A percentile compares a stretch with the other conserved stretches of the same genome.
phyloP scores from a whole-genome alignment of 2,113 vertebrate genomes.

The Cnemophilus loriae region DNA sequence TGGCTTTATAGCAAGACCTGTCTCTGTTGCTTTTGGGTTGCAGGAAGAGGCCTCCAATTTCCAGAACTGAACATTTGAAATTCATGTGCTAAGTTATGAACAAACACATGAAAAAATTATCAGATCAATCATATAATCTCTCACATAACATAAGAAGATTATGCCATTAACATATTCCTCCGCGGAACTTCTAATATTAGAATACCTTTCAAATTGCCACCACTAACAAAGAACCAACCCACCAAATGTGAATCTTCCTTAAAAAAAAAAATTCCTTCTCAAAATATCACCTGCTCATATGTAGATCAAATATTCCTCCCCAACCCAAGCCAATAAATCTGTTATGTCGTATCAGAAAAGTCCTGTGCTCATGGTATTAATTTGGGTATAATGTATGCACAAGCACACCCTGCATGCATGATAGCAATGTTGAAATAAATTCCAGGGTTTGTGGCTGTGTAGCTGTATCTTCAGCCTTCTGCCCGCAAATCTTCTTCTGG shows the following conservation, averaged over 20 bases:
- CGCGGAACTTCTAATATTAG: background rate
- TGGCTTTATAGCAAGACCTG: background rate
- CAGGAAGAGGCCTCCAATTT: background rate
- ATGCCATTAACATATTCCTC: background rate
- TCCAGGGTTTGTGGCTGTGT: background rate
- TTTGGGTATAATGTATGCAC: conserved; percentile 8
- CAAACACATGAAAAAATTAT: background rate
- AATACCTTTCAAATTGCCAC: background rate
- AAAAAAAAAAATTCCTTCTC: background rate
- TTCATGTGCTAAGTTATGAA: background rate
- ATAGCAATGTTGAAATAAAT: background rate
- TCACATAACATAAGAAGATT: background rate
- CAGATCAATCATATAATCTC: background rate
- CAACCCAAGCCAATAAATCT: background rate
- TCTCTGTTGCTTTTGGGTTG: background rate
- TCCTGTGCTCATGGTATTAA: background rate
- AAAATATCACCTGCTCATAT: background rate
- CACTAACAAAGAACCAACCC: background rate
- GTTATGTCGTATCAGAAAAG: background rate
- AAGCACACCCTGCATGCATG: background rate
- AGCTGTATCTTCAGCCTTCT: background rate
- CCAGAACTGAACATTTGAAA: background rate
- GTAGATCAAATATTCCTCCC: background rate
- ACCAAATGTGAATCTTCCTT: background rate
- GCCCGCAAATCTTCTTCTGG: background rate